Conservation (phyloP, 1,140 invertebrate species). For the Grapholita molesta region DNA sequence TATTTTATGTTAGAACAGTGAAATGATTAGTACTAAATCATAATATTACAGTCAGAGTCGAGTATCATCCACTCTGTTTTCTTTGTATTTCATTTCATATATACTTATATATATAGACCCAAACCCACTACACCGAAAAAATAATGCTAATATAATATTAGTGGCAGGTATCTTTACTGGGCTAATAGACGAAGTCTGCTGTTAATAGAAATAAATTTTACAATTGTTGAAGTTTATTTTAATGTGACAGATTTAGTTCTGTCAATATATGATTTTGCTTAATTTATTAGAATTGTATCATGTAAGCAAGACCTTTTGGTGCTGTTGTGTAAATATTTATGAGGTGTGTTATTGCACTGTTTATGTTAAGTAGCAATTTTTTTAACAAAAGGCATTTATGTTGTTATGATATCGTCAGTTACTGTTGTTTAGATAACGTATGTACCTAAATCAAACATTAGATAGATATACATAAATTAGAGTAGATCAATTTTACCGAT, state of each 20-base stretch:
- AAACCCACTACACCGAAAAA: no score
- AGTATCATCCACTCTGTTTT: no score
- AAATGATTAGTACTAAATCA: no score
- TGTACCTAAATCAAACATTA: neutral
- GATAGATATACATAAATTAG: no score
- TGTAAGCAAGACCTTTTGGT: constrained; percentile 1
- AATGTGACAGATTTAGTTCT: neutral
- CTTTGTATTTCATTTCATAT: no score
- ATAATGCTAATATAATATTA: no score
- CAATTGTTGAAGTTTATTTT: neutral
- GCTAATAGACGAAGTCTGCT: neutral
- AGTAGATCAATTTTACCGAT: neutral
- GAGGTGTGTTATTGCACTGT: constrained; percentile 5
- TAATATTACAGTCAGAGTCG: no score
- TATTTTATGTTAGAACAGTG: no score
- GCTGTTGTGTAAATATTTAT: constrained; percentile 15
- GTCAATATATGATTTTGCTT: neutral
- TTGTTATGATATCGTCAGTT: neutral
- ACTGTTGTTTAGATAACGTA: neutral
- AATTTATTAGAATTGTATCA: neutral
- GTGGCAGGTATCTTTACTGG: no score
- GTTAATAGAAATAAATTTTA: neutral
- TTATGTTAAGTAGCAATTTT: constrained; percentile 15
- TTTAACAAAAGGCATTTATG: constrained; percentile 20
- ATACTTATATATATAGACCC: no score